Conservation (phyloP, 2,888 invertebrate species). For the Ectemnius cavifrons region DNA sequence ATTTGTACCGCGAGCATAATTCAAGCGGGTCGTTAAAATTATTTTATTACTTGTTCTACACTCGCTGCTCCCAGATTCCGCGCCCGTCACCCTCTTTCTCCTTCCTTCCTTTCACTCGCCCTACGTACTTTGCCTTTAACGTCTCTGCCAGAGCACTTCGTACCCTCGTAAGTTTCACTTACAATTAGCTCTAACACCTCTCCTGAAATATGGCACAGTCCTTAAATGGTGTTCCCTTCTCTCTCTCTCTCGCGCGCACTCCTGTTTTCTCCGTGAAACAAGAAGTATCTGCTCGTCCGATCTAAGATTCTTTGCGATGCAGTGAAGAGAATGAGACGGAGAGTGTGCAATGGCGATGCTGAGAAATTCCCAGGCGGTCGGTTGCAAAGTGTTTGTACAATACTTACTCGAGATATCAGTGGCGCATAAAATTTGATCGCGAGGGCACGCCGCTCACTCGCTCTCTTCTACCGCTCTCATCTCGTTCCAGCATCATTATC, state of each 20-base stretch:
- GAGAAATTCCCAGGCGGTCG: neutral
- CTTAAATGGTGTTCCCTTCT: neutral
- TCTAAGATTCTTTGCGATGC: conserved; percentile 1
- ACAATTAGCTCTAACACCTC: neutral
- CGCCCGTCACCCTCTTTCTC: conserved; percentile 23
- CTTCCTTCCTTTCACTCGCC: no score
- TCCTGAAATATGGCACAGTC: neutral
- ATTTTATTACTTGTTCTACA: conserved; percentile 74
- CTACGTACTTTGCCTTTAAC: neutral
- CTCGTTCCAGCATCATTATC: conserved; percentile 52
- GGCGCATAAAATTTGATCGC: conserved; percentile 16
- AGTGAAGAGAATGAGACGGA: neutral
- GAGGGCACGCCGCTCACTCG: neutral
- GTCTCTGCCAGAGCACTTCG: conserved; percentile 10
- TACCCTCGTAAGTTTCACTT: conserved; percentile 10
- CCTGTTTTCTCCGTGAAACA: no score
- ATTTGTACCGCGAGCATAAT: conserved; percentile 74
- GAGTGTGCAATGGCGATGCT: conserved; percentile 2
- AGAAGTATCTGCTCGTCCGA: no score
- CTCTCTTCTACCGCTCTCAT: neutral
- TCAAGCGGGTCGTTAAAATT: conserved; percentile 75
- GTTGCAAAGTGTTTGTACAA: conserved; percentile 1
- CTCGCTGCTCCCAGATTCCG: conserved; percentile 60
- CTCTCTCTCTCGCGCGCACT: neutral
- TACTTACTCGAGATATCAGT: conserved; percentile 1